Evolutionary conservation across 2,888 invertebrate species (phyloP), one percentile per base, ranked within the genome.

Genomic region (Leptopilina myrica): DNA sequence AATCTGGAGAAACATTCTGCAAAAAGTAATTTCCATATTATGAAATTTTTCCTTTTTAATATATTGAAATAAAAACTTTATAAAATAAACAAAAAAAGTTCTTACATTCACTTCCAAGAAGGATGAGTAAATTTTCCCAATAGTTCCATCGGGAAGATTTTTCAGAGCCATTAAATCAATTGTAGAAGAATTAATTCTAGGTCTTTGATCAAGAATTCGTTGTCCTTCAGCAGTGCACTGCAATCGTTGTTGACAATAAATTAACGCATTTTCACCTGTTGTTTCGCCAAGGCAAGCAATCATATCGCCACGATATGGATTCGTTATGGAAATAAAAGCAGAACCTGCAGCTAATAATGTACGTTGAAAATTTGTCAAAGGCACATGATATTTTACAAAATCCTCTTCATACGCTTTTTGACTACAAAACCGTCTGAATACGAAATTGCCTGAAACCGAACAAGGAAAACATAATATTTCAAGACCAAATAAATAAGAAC

Each of bases 281-380:
- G 98, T 96, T 93, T 99, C 99, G 0, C 98, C 98, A 85, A 98
- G 93, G 84, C 97, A 97, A 33, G 98, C 98, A 85, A 99, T 97
- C 97, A 98, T 98, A 90, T 99, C 98, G 20, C 95, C 96, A 82
- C 96, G 93, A 79, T 93, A 93, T 8, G 99, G 99, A 92, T 98
- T 95, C 11, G 96, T 88, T 65, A 99, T 92, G 0, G 98, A 95
- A 77, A 97, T 93, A 43, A 95, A 92, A 26, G 98, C 97, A n/a
- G 98, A 97, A 9, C 99, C 99, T n/a, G 95, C 93, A 15, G 96
- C 93, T 59, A 99, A 93, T 14, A 98, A 87, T 0, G 94, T 89
- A 90, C 94, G 96, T 93, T 99, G 99, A 85, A 98, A 94, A 69
- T 91, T 82, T 80, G 93, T 95, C 43, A 94, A 94, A 76, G 94